A percentile compares a stretch with the other conserved stretches of the same genome.
Evolutionary conservation across 2,113 vertebrate genomes (phyloP).

Genomic region (Scalopus aquaticus): DNA sequence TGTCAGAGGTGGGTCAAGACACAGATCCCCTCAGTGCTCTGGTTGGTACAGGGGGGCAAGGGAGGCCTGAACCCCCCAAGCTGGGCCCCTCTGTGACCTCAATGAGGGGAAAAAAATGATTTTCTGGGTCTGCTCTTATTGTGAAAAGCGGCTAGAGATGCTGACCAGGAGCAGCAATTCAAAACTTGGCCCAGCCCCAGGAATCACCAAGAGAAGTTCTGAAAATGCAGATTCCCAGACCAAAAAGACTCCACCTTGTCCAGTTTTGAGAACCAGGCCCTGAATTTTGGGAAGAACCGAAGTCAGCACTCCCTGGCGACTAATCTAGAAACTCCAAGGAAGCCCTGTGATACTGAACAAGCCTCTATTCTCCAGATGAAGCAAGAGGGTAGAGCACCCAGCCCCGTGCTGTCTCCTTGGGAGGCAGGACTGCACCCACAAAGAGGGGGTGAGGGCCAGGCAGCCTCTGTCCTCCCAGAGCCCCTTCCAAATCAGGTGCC

Average conservation of each 20-base stretch:
- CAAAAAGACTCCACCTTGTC: no score
- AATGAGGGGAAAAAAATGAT: background rate
- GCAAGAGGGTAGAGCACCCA: fast-evolving
- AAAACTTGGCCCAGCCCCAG: background rate
- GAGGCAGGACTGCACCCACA: background rate
- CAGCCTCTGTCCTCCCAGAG: background rate
- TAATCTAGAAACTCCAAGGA: background rate
- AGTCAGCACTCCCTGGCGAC: fast-evolving
- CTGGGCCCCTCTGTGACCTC: background rate
- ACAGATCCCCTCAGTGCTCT: background rate
- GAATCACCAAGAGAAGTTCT: background rate
- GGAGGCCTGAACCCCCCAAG: background rate
- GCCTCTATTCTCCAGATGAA: background rate
- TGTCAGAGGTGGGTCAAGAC: fast-evolving
- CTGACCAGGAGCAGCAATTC: background rate
- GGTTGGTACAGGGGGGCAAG: fast-evolving
- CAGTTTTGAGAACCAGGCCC: background rate
- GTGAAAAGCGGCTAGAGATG: background rate
- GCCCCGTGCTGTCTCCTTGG: fast-evolving
- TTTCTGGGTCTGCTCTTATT: background rate
- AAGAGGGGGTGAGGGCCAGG: background rate
- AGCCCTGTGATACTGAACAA: background rate
- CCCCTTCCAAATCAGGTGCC: background rate
- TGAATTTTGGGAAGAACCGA: background rate
- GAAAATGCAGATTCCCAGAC: background rate